Conservation (phyloP, 2,888 invertebrate genomes). For the Trachelus troglodyta region DNA sequence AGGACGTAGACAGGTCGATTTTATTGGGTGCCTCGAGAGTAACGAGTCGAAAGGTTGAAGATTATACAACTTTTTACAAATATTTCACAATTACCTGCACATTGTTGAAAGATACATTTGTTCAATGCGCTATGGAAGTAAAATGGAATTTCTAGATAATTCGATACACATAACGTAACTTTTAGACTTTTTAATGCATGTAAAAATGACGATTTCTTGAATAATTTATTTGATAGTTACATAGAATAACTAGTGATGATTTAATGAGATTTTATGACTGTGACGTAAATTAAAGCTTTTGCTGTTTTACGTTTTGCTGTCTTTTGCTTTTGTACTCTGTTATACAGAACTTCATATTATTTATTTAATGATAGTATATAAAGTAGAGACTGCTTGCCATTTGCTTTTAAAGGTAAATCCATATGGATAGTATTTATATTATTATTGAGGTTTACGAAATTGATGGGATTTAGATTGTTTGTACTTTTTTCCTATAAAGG, state of each 20-base stretch:
- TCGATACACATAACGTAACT: not conserved
- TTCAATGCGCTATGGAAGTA: not conserved
- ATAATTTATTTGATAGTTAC: not conserved
- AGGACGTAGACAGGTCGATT: slow-evolving; percentile 4
- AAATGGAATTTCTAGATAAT: not conserved
- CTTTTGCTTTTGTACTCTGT: not conserved
- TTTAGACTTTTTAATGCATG: not conserved
- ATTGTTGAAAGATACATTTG: not conserved
- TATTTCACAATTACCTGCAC: not conserved
- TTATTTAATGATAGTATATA: no score
- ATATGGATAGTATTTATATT: not conserved
- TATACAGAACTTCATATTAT: not conserved
- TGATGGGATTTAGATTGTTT: no score
- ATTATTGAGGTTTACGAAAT: no score
- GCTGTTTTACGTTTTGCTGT: not conserved
- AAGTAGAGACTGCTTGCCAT: not conserved
- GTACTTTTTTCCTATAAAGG: not conserved
- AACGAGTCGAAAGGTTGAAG: not conserved
- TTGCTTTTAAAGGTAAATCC: not conserved
- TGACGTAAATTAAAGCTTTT: not conserved
- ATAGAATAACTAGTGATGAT: not conserved
- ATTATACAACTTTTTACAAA: not conserved
- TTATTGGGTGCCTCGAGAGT: not conserved
- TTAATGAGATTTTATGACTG: not conserved
- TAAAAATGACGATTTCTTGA: not conserved